These are phyloP conservation scores for Holothuria scabra DNA, from an alignment of 53 echinoderm and acorn worm genomes.

Conservation along the genomic window DNA sequence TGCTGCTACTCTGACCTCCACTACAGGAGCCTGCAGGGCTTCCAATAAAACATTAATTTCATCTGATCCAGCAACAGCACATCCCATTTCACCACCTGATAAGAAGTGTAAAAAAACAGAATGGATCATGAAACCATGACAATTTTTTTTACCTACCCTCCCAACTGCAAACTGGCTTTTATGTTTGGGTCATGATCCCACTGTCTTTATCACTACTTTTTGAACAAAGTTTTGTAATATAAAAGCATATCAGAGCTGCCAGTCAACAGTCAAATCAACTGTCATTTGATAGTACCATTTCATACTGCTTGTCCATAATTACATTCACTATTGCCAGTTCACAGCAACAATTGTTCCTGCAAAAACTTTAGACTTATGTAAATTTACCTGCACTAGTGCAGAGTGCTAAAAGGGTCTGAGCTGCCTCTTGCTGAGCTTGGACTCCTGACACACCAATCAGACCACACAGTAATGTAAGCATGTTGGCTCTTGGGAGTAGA, in stretches of 20 bases:
- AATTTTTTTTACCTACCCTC: no score
- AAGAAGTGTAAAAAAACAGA: neutral
- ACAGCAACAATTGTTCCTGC: no score
- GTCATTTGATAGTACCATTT: no score
- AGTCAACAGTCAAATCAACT: no score
- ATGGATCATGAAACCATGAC: no score
- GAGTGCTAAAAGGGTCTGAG: slow-evolving; percentile 67
- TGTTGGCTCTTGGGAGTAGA: slow-evolving; percentile 78
- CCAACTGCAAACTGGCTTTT: no score
- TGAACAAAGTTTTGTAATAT: no score
- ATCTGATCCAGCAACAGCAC: slow-evolving; percentile 81
- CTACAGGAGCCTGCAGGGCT: slow-evolving; percentile 70
- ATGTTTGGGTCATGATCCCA: no score
- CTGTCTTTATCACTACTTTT: no score
- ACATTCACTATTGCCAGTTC: no score
- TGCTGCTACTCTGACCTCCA: slow-evolving; percentile 72
- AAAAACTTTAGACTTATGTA: neutral
- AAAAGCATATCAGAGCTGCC: no score
- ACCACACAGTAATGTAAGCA: slow-evolving; percentile 74
- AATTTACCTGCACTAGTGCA: slow-evolving; percentile 71
- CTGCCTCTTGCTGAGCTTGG: slow-evolving; percentile 67
- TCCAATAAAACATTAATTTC: slow-evolving; percentile 81
- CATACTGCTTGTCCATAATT: no score
- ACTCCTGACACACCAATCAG: slow-evolving; percentile 84
- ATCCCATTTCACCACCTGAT: slow-evolving; percentile 71